These are phyloP conservation scores for Syngnathus typhle DNA, from an alignment of 2,113 vertebrate species.

Conservation along the genomic window DNA sequence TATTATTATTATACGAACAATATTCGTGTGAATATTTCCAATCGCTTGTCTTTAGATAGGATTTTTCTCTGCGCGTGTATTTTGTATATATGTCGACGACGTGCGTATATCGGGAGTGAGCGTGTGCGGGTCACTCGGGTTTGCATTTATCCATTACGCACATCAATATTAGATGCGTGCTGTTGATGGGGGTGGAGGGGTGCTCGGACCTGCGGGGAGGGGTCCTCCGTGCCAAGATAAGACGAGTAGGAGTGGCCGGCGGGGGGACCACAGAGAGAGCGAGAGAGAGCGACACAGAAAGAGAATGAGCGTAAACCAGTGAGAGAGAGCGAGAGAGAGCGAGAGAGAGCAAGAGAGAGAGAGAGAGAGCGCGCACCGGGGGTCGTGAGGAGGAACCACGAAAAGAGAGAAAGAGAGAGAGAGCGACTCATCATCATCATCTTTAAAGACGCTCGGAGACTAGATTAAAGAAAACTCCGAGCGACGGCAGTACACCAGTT, in stretches of 20 bases:
- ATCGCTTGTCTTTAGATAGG: background rate
- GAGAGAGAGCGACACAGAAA: constrained; percentile 66
- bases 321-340: background rate
- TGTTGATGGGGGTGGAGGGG: constrained; percentile 65
- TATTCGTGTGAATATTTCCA: background rate
- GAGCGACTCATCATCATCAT: constrained; percentile 39
- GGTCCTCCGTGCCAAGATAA: constrained; percentile 75
- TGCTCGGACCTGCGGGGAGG: constrained; percentile 71
- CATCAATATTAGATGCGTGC: constrained; percentile 70
- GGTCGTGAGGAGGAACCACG: background rate
- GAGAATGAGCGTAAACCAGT: constrained; percentile 19
- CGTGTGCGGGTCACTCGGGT: constrained; percentile 22
- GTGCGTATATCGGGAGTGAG: constrained; percentile 4
- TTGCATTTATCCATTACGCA: constrained; percentile 51
- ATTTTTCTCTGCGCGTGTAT: background rate
- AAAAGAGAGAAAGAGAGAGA: constrained; percentile 8
- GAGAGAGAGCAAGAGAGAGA: constrained; percentile 27
- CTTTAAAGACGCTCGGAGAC: constrained; percentile 68
- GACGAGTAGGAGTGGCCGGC: constrained; percentile 78
- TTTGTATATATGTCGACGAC: background rate
- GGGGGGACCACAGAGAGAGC: constrained; percentile 69
- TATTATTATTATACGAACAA: too few relatives aligned
- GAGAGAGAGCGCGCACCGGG: constrained; percentile 26
- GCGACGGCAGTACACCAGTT: constrained; percentile 27
- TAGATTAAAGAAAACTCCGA: constrained; percentile 62